Evolutionary conservation across 2,888 invertebrate genomes (phyloP), one percentile per base, ranked within the genome.

Genomic region (Leptothorax acervorum): DNA sequence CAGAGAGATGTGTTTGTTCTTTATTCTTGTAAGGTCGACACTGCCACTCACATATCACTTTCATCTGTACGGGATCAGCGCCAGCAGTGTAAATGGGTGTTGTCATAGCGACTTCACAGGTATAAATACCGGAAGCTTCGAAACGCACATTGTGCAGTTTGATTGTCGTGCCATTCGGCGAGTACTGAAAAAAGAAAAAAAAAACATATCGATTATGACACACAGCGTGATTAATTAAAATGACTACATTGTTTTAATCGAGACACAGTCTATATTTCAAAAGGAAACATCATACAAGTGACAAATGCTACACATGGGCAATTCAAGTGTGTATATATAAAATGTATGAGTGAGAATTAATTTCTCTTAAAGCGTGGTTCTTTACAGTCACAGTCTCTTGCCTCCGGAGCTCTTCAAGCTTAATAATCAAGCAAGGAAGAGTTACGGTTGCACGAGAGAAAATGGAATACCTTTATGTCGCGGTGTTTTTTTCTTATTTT

Each of bases 11-110:
- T 23, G 6, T 12, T 51, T 15, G 9, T n/a, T 70, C n/a, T 53
- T 55, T 42, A 53, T 48, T 79, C 57, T 70, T 68, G 9, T 45
- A 55, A 8, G 11, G 4, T 42, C 3, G 18, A 18, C 28, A 39
- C 18, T 35, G 15, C 35, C 28, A 39, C 97, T 96, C 95, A 98
- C 98, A 97, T 95, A 98, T 97, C 85, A 98, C 97, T 92, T 96
- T 97, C 91, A 98, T 95, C 94, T 97, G 96, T 94, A 97, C 97
- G 92, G 96, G 96, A 92, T 97, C 97, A 51, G 98, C 97, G 91
- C 97, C 96, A 95, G 97, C 97, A 57, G 97, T 97, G 95, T 97
- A 98, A 92, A 98, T 97, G 86, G 98, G 97, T 71, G 97, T 97
- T 93, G 97, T 97, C 92, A 97, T 96, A 81, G 98, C 97, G 42